phyloP scores from a whole-genome alignment of 2,797 vertebrate species.

The Oreortyx pictus region DNA sequence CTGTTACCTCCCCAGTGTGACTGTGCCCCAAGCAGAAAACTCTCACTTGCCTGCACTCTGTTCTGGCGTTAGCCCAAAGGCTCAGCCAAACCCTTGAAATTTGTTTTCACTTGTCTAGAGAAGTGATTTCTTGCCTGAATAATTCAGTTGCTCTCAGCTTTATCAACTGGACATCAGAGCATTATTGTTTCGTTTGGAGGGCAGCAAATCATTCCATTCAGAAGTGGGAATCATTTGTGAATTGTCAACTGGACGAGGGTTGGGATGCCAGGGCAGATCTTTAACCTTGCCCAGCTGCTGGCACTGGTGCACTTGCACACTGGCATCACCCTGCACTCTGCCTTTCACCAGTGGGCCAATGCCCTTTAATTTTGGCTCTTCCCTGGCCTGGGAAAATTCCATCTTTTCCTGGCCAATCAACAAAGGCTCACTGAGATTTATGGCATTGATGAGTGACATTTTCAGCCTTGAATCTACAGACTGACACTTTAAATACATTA shows the following conservation, averaged over 20 bases:
- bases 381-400: conserved; percentile 13
- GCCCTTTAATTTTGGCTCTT: conserved; percentile 12
- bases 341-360: neutral
- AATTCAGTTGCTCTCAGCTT: conserved; percentile 37
- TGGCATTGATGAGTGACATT: conserved; percentile 69
- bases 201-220: conserved; percentile 13
- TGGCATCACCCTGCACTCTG: neutral
- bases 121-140: conserved; percentile 40
- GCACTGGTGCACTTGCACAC: neutral
- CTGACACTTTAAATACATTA: conserved; percentile 80
- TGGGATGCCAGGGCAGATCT: neutral
- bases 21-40: neutral
- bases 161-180: conserved; percentile 39
- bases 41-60: neutral
- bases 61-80: neutral
- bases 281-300: neutral
- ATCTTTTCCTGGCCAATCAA: conserved; percentile 58
- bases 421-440: conserved; percentile 73
- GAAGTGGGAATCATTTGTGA: neutral
- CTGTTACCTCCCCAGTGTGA: rapidly evolving
- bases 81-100: conserved; percentile 9
- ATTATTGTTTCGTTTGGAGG: conserved; percentile 26
- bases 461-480: conserved; percentile 71
- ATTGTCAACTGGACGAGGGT: neutral
- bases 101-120: conserved; percentile 3